Evolutionary conservation across 2,888 invertebrate genomes (phyloP).

Genomic region (Caenorhabditis panamensis): DNA sequence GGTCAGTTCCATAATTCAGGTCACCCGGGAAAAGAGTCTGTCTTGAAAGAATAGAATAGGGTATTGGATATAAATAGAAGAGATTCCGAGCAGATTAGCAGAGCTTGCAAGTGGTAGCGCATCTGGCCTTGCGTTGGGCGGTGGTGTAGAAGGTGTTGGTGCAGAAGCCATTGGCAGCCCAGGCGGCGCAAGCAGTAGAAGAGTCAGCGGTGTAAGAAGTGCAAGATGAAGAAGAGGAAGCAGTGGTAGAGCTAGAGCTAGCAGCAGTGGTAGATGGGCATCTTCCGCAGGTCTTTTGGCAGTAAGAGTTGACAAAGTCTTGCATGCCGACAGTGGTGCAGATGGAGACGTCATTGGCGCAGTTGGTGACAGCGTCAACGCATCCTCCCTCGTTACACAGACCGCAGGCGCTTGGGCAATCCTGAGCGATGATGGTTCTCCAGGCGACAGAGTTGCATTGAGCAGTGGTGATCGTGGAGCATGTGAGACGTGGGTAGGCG

Average conservation of each 20-base stretch:
- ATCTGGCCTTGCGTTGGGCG: constrained; percentile 33
- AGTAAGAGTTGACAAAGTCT: constrained; percentile 57
- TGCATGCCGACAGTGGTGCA: constrained; percentile 40
- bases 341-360: constrained; percentile 35
- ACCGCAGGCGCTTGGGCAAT: constrained; percentile 63
- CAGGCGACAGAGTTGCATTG: constrained; percentile 54
- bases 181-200: constrained; percentile 10
- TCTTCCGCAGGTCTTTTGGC: constrained; percentile 67
- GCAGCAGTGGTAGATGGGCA: constrained; percentile 33
- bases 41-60: neutral
- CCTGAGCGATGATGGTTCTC: constrained; percentile 55
- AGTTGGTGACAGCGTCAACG: constrained; percentile 56
- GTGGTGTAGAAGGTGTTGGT: too few species aligned
- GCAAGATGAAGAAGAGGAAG: constrained; percentile 14
- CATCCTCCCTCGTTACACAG: constrained; percentile 61
- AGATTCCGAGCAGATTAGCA: constrained; percentile 35
- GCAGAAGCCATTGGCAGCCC: constrained; percentile 40
- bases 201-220: constrained; percentile 34
- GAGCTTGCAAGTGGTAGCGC: constrained; percentile 46
- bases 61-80: constrained; percentile 4
- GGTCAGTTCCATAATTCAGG: neutral
- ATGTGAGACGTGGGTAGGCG: constrained; percentile 41
- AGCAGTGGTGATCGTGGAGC: constrained; percentile 45
- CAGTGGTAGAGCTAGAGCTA: neutral
- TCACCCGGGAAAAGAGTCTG: too few species aligned